Conservation (phyloP, 2,113 vertebrate genomes). For the Pipa parva region DNA sequence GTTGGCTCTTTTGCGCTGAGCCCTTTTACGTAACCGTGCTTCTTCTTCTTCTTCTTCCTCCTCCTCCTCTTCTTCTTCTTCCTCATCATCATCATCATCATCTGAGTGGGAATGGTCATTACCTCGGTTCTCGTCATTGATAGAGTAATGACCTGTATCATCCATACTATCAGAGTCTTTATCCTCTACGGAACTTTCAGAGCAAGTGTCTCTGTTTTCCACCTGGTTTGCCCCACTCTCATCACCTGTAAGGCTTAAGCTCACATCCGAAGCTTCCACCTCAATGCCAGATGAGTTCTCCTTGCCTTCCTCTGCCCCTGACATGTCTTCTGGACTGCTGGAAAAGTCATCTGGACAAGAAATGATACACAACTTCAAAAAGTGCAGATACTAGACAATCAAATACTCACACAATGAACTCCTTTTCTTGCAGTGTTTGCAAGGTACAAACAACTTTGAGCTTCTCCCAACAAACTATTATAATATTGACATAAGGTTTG, state of each 20-base stretch:
- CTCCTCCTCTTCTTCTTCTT: constrained; percentile 51
- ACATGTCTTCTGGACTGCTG: constrained; percentile 70
- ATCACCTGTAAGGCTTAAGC: constrained; percentile 66
- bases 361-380: too few species aligned
- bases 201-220: constrained; percentile 58
- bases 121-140: constrained; percentile 75
- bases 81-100: constrained; percentile 64
- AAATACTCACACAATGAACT: too few species aligned
- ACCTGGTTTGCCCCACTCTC: constrained; percentile 56
- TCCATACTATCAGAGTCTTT: constrained; percentile 96
- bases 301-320: constrained; percentile 59
- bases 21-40: constrained; percentile 48
- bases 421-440: neutral
- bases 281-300: constrained; percentile 71
- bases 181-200: constrained; percentile 68
- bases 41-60: constrained; percentile 38
- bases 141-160: constrained; percentile 81
- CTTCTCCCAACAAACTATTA: neutral
- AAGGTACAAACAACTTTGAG: neutral
- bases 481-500: too few species aligned
- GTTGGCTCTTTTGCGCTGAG: constrained; percentile 58
- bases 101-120: constrained; percentile 67
- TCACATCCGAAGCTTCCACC: constrained; percentile 68
- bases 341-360: constrained; percentile 57
- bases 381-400: neutral